Evolutionary conservation across 1,140 invertebrate species (phyloP).

Genomic region (Pissodes strobi): DNA sequence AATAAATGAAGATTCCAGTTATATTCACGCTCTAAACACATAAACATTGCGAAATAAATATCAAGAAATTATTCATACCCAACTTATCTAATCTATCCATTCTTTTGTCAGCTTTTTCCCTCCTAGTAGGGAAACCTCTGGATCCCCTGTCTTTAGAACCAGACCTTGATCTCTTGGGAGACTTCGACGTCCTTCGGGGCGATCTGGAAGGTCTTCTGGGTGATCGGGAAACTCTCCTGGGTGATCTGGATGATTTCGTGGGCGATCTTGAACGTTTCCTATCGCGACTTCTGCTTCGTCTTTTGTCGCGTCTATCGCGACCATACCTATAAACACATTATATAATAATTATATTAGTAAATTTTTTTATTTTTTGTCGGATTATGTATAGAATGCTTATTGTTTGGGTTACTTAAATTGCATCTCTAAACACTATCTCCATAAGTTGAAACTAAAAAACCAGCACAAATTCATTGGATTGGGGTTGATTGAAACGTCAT

Average conservation of each 20-base stretch:
- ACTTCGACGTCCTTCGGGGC: conserved; percentile 36
- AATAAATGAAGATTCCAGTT: too few relatives aligned
- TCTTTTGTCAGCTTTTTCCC: conserved; percentile 33
- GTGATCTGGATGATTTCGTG: conserved; percentile 46
- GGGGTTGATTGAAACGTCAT: too few relatives aligned
- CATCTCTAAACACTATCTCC: too few relatives aligned
- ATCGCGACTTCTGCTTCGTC: conserved; percentile 33
- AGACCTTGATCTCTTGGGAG: conserved; percentile 37
- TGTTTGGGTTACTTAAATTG: too few relatives aligned
- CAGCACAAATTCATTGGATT: too few relatives aligned
- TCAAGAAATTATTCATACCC: conserved; percentile 10
- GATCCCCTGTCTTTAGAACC: conserved; percentile 30
- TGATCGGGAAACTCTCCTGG: conserved; percentile 22
- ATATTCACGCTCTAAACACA: too few relatives aligned
- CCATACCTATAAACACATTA: conserved; percentile 7
- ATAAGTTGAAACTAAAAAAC: too few relatives aligned
- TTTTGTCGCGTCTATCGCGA: conserved; percentile 28
- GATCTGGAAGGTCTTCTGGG: conserved; percentile 30
- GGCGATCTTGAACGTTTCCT: conserved; percentile 44
- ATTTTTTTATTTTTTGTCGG: not conserved
- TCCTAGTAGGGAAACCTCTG: conserved; percentile 16
- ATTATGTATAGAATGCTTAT: not conserved
- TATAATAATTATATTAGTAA: not conserved
- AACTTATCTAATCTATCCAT: conserved; percentile 30
- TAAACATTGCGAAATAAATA: not conserved